Conservation (phyloP, 2,888 invertebrate species). For the Boloria euphrosyne region DNA sequence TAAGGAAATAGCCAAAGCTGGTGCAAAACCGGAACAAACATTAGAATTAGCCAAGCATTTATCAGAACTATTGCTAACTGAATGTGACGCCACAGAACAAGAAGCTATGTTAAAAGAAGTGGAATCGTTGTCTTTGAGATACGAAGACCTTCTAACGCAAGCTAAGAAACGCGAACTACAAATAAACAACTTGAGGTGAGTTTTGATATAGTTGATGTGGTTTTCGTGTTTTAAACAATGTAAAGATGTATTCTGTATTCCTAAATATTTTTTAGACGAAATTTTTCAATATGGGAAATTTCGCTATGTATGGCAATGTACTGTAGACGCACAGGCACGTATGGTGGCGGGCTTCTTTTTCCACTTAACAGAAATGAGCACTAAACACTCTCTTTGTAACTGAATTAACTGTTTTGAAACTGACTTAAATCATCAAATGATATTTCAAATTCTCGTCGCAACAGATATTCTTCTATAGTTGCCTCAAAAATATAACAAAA, state of each 20-base stretch:
- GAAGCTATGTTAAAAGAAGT: constrained; percentile 86
- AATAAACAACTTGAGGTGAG: constrained; percentile 89
- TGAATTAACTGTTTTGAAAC: constrained; percentile 11
- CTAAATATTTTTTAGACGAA: constrained; percentile 11
- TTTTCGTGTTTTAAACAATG: constrained; percentile 38
- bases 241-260: constrained; percentile 9
- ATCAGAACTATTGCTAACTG: constrained; percentile 87
- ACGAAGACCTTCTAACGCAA: constrained; percentile 85
- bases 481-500: neutral
- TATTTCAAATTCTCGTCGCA: neutral
- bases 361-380: constrained; percentile 34
- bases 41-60: constrained; percentile 92
- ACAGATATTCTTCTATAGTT: neutral
- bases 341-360: constrained; percentile 41
- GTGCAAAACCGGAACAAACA: constrained; percentile 90
- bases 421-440: neutral
- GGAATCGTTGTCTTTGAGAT: constrained; percentile 84
- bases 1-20: constrained; percentile 88
- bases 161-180: constrained; percentile 89
- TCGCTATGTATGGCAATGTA: constrained; percentile 35
- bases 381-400: constrained; percentile 32
- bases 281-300: constrained; percentile 30
- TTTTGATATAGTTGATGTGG: constrained; percentile 33
- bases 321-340: constrained; percentile 41
- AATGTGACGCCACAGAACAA: constrained; percentile 86